Conservation (phyloP, 2,888 invertebrate species). For the Sympetrum striolatum region DNA sequence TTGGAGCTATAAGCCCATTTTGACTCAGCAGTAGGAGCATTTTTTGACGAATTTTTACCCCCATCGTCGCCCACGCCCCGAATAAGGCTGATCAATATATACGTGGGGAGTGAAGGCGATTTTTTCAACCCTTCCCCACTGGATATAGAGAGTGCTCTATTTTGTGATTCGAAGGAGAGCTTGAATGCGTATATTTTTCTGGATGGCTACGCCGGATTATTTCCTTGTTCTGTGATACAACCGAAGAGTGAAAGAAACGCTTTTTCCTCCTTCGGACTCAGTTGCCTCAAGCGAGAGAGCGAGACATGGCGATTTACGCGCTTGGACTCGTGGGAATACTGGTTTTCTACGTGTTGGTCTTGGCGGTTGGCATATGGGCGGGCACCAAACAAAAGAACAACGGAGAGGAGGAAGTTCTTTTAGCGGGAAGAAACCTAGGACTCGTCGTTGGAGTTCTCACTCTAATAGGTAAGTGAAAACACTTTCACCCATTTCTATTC, state of each 20-base stretch:
- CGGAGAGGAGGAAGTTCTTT: slow-evolving; percentile 71
- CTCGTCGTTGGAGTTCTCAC: slow-evolving; percentile 74
- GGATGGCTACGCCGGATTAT: background rate
- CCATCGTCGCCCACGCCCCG: background rate
- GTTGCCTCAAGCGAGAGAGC: too few relatives aligned
- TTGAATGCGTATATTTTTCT: background rate
- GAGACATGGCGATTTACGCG: slow-evolving; percentile 58
- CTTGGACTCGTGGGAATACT: slow-evolving; percentile 70
- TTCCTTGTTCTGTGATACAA: background rate
- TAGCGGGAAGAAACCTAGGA: slow-evolving; percentile 73
- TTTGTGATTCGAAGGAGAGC: background rate
- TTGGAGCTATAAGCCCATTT: background rate
- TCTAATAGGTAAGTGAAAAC: slow-evolving; percentile 66
- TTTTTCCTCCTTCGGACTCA: background rate
- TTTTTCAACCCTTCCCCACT: background rate
- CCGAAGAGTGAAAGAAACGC: background rate
- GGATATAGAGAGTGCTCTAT: background rate
- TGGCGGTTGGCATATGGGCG: slow-evolving; percentile 73
- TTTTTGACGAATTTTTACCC: background rate
- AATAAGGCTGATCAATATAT: background rate
- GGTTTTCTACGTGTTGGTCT: slow-evolving; percentile 71
- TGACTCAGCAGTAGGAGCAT: background rate
- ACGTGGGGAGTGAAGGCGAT: background rate
- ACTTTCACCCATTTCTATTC: too few relatives aligned
- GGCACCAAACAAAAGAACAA: slow-evolving; percentile 63